phyloP scores from a whole-genome alignment of 1,140 invertebrate genomes.

The Temnothorax longispinosus region DNA sequence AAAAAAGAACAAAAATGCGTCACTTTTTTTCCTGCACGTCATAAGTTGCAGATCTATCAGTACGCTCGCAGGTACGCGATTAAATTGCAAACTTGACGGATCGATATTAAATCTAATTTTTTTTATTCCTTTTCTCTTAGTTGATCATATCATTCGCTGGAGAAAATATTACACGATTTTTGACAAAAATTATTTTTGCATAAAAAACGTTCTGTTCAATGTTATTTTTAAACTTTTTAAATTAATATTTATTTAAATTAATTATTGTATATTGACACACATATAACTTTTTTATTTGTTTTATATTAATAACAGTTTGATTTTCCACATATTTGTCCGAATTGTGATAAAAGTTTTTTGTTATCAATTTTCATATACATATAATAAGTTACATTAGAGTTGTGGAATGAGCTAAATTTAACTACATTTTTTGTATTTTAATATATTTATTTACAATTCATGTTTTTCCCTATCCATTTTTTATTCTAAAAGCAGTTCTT shows the following conservation, averaged over 20 bases:
- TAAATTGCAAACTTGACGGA: slow-evolving; percentile 15
- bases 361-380: neutral
- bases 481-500: neutral
- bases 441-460: neutral
- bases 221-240: neutral
- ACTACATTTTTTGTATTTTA: neutral
- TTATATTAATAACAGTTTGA: neutral
- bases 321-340: neutral
- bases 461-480: neutral
- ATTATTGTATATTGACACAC: neutral
- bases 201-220: neutral
- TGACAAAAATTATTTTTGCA: neutral
- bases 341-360: neutral
- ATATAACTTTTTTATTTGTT: neutral
- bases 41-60: neutral
- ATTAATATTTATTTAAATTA: neutral
- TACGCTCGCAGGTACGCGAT: neutral
- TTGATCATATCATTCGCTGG: neutral
- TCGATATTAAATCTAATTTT: slow-evolving; percentile 1
- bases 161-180: neutral
- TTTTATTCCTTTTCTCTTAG: neutral
- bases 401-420: neutral
- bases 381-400: neutral
- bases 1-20: neutral
- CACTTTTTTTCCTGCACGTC: neutral